Evolutionary conservation across 2,888 invertebrate genomes (phyloP).

Genomic region (Tortricodes alternella): DNA sequence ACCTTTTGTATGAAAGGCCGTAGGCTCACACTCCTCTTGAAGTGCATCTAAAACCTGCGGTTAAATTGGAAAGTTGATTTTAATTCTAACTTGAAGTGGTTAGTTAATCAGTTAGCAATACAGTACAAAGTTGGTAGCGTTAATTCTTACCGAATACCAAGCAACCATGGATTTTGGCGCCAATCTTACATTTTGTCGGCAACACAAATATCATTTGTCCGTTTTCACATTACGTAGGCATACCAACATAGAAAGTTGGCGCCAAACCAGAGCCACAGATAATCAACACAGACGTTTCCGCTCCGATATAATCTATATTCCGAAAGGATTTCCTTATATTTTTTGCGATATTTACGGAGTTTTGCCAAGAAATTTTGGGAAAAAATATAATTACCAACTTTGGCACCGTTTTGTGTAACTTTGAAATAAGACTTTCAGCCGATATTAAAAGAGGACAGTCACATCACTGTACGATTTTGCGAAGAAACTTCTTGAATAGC

Average conservation of each 20-base stretch:
- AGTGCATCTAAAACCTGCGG: too few relatives aligned
- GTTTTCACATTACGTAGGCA: constrained; percentile 18
- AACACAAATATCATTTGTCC: constrained; percentile 13
- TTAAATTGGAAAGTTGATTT: too few relatives aligned
- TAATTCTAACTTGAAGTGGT: background rate
- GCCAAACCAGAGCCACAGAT: constrained; percentile 25
- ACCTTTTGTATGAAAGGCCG: too few relatives aligned
- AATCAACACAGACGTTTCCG: constrained; percentile 17
- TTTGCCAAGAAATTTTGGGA: constrained; percentile 4
- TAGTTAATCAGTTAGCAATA: background rate
- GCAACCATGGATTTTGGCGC: constrained; percentile 7
- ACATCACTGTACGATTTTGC: too few relatives aligned
- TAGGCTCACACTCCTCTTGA: too few relatives aligned
- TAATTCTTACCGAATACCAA: background rate
- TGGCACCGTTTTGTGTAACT: background rate
- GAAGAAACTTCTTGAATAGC: background rate
- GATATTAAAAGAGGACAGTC: too few relatives aligned
- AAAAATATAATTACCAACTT: background rate
- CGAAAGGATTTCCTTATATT: background rate
- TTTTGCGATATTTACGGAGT: background rate
- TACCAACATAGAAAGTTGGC: constrained; percentile 29
- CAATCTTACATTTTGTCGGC: constrained; percentile 6
- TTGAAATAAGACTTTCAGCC: too few relatives aligned
- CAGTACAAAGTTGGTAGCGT: background rate
- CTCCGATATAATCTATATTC: constrained; percentile 14